Base-by-base conservation (phyloP, 1,140 invertebrate species). In the Zaprionus vittiger region DNA sequence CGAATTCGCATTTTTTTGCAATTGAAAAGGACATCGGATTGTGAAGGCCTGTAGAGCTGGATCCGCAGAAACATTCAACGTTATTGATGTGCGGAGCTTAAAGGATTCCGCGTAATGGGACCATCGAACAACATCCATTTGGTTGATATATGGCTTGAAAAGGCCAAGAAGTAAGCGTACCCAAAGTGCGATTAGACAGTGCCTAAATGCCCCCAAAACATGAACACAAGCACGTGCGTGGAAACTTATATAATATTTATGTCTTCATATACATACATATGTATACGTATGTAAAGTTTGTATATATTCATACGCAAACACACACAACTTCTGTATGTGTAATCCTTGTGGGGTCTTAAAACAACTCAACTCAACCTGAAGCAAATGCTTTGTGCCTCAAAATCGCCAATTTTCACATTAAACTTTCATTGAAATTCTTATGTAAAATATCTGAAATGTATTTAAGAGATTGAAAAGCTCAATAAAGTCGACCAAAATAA, bases 21-120 rank as follows among this genome's bases (percentile, higher is more conserved):
- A 87, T 87, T 87, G 84, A 89, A 81, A 87, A 83, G 59, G 6
- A 44, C 41, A 44, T n/a, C 38, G 15, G 38, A n/a, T 44, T 44
- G 15, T 15, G 15, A 2, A 44, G 6, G 12, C 1, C 34, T 37
- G 9, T 11, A 37, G 9, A 15, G 14, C 15, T n/a, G 38, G 57
- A 86, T 68, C 80, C 72, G 74, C 79, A 71, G 80, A 81, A 87
- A 83, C 84, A 78, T 80, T 89, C 71, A 87, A 81, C 81, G 85
- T 89, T 90, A 89, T 89, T 89, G 84, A 90, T 89, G 83, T 84
- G 74, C 86, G 71, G 57, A 66, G 69, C 69, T 73, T 55, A 54
- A 60, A 64, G 60, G 65, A 69, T 69, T 55, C 37, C 73, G 60
- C 63, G 55, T 44, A 28, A 65, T 61, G 65, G 68, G 66, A 54